Base-by-base conservation (phyloP, 2,113 vertebrate species). In the Tragelaphus strepsiceros region DNA sequence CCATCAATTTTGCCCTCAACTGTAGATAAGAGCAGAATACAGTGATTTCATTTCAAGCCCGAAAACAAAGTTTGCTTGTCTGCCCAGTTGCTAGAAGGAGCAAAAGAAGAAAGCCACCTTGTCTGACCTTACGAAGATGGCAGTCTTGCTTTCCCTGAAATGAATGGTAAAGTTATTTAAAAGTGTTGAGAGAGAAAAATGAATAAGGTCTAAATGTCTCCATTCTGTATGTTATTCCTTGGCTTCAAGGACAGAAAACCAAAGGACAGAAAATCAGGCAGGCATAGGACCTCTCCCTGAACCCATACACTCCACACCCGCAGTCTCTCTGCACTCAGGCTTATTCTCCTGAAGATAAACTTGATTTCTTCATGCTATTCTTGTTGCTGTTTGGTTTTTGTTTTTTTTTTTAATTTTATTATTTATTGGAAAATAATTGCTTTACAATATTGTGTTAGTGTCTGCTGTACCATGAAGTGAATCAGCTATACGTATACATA, bases 41-140 rank as follows among this genome's bases (percentile, higher is more conserved):
- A 82, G 28, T 21, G 49, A 88, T 94, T 94, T 96, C 32, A 96
- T 91, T 87, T 74, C 96, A 95, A 90, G 88, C 9, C 10, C 59
- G 16, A 54, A 93, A 62, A 67, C 8, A 81, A 56, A 59, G 22
- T 51, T 80, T 19, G 4, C 28, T 90, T 95, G 86, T 71, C 90
- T 88, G 74, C 53, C 8, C 32, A 88, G 35, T 94, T 77, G 86
- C 62, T 62, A 92, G 32, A 90, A 54, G 54, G 11, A 83, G 90
- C 77, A 30, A 78, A 82, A 56, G 83, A 62, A 74, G 19, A 91
- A 96, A 84, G 22, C n/a, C 24, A 32, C 13, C 30, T 62, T 46
- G 4, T 64, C 35, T 90, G 86, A 77, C 67, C 15, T 85, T 53
- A 59, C 3, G 51, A 64, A 74, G 43, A 17, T n/a, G 28, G 35